Evolutionary conservation across 2,797 vertebrate species (phyloP).

Genomic region (Chloroceryle amazona): DNA sequence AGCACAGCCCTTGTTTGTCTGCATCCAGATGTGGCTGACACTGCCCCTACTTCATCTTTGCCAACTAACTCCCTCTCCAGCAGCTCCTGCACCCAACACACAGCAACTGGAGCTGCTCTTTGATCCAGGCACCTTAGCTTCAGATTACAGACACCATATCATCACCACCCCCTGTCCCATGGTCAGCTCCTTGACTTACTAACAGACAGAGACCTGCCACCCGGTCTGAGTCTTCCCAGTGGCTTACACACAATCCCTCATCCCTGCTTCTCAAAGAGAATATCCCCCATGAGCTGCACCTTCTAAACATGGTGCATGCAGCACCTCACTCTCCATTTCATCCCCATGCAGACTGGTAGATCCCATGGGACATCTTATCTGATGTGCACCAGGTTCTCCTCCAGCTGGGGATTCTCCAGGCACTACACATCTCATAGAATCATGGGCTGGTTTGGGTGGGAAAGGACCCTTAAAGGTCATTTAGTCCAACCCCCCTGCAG

Average conservation of each 20-base stretch:
- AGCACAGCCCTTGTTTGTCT: not conserved
- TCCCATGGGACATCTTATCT: no score
- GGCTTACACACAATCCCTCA: not conserved
- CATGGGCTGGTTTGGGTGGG: not conserved
- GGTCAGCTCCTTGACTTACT: not conserved
- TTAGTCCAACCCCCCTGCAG: not conserved
- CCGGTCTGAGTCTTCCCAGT: not conserved
- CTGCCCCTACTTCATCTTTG: rapidly evolving
- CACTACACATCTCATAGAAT: not conserved
- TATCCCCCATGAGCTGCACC: not conserved
- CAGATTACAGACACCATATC: not conserved
- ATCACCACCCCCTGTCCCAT: not conserved
- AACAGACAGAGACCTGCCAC: not conserved
- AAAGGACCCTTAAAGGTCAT: not conserved
- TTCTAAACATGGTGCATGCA: not conserved
- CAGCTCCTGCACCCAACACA: not conserved
- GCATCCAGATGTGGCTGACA: not conserved
- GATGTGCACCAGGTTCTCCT: not conserved
- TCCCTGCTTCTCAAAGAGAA: not conserved
- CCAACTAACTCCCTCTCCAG: not conserved
- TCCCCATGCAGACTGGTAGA: not conserved
- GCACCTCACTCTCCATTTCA: not conserved
- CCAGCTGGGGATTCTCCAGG: not conserved
- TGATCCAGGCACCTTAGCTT: not conserved
- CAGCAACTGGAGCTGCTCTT: not conserved